A percentile compares a stretch with the other conserved stretches of the same genome.
Evolutionary conservation across 2,113 vertebrate genomes (phyloP).

Genomic region (Rallus limicola): DNA sequence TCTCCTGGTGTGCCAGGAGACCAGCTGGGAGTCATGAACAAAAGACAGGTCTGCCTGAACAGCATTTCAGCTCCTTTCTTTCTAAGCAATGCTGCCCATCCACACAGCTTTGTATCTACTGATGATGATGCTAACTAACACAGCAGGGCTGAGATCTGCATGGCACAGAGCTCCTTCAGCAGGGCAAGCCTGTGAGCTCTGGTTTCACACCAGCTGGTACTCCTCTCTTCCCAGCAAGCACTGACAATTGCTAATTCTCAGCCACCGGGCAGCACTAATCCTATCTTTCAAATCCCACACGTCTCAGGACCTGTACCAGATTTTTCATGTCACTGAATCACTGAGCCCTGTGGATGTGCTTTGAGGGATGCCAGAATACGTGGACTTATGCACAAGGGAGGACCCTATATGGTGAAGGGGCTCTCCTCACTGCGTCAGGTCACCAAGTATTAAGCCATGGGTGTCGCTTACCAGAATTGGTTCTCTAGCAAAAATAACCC

Average conservation of each 20-base stretch:
- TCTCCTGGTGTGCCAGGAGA: not conserved
- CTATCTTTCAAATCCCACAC: not conserved
- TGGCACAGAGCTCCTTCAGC: not conserved
- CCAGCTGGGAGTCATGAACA: not conserved
- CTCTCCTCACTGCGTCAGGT: not conserved
- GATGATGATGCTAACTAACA: not conserved
- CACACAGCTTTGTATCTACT: not conserved
- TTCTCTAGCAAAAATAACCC: not conserved
- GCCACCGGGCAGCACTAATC: not conserved
- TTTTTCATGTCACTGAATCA: not conserved
- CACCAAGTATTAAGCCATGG: not conserved
- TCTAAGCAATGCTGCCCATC: not conserved
- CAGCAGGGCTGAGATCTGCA: not conserved
- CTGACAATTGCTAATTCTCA: not conserved
- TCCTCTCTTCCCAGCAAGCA: not conserved
- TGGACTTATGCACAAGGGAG: fast-evolving
- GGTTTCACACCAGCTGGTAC: not conserved
- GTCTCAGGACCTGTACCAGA: not conserved
- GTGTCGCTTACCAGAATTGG: not conserved
- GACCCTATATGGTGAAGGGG: fast-evolving
- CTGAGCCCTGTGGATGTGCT: not conserved
- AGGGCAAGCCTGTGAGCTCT: not conserved
- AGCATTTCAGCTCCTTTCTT: not conserved
- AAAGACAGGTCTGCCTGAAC: not conserved
- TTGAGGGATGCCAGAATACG: not conserved